Base-by-base conservation (phyloP, 2,113 vertebrate genomes). In the Lepus europaeus region DNA sequence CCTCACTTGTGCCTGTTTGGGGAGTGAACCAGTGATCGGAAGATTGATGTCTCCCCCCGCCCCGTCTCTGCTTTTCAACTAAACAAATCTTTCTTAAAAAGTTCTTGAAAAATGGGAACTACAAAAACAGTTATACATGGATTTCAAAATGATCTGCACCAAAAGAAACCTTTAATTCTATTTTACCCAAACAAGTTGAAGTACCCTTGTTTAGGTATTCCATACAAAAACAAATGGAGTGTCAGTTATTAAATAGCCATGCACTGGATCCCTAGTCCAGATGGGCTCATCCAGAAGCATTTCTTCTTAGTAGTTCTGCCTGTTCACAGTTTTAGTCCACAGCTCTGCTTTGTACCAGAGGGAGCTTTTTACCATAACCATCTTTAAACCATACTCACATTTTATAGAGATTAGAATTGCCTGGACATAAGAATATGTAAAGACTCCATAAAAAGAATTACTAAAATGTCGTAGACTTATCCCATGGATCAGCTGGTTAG, bases 371-470 rank as follows among this genome's bases (percentile, higher is more conserved):
- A 39, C 69, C 77, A 82, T 56, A 68, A 83, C 66, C 17, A 51
- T 36, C n/a, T 82, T 94, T 89, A 85, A 87, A 29, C 64, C 31
- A 76, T 11, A 69, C 56, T 83, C 45, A 70, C 16, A 22, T 84
- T 86, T 92, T 92, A 56, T 70, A 77, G 77, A 88, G 68, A 63
- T 10, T n/a, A 76, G 49, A 94, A 74, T 81, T 25, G 74, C 14
- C 3, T 79, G 49, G 53, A 49, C 19, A 17, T 68, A 45, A 45
- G 45, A 45, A 77, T 79, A 59, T 86, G 74, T 86, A 72, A 86
- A 84, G 79, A 64, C 69, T 88, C 39, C 22, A 31, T 90, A 59
- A 86, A 79, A 97, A 51, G 25, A 86, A 78, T 95, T 82, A 90
- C 1, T 81, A 56, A 91, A 72, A 72, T 59, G 81, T 88, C n/a